Evolutionary conservation across 1,140 invertebrate species (phyloP).

Genomic region (Pachypeltis micranthus): DNA sequence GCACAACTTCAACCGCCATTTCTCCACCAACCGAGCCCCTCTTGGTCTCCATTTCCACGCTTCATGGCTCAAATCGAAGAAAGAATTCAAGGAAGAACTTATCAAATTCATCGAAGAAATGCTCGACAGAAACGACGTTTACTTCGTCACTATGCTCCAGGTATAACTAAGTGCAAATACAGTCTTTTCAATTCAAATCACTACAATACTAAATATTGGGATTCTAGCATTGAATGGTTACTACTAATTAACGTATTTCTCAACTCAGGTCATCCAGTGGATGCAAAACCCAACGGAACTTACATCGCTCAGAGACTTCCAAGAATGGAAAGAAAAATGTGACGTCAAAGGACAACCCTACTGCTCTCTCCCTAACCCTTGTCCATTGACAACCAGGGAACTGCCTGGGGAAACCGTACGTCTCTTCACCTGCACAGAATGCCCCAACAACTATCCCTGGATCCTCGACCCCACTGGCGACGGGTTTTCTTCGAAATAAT

Average conservation of each 20-base stretch:
- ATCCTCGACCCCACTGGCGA: conserved; percentile 88
- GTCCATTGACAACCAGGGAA: conserved; percentile 77
- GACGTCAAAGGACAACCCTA: conserved; percentile 86
- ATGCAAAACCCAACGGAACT: conserved; percentile 91
- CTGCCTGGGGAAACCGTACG: conserved; percentile 82
- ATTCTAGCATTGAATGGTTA: no score
- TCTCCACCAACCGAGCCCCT: conserved; percentile 81
- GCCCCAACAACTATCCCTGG: conserved; percentile 92
- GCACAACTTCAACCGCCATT: conserved; percentile 90
- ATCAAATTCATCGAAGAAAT: conserved; percentile 92
- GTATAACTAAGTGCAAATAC: no score
- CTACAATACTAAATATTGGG: no score
- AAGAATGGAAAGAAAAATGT: conserved; percentile 91
- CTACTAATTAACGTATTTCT: neutral
- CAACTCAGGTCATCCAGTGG: conserved; percentile 78
- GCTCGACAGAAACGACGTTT: conserved; percentile 77
- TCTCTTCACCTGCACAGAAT: conserved; percentile 90
- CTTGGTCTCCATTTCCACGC: conserved; percentile 91
- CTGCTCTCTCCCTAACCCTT: conserved; percentile 83
- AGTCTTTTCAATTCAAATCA: no score
- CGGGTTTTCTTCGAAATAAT: conserved; percentile 62
- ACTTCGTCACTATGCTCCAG: conserved; percentile 86
- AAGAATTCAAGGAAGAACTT: conserved; percentile 81
- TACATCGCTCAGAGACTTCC: conserved; percentile 74
- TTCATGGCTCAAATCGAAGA: conserved; percentile 89